Conservation (phyloP, 2,113 vertebrate genomes). For the Halcyon malimbica region DNA sequence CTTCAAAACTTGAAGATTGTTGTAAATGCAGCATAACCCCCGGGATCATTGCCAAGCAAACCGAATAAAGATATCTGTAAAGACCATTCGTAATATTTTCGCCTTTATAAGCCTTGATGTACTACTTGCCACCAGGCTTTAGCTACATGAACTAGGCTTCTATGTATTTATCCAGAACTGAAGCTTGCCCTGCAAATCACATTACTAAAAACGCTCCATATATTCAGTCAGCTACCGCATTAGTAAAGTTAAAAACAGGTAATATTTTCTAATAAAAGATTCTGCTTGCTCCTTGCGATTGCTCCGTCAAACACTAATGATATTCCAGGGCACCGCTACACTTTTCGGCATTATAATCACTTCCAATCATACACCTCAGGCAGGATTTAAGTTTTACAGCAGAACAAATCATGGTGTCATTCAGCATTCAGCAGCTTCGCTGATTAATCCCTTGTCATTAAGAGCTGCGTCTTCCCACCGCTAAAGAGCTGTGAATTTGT, state of each 20-base stretch:
- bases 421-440: not conserved
- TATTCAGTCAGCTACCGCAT: not conserved
- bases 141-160: not conserved
- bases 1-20: not conserved
- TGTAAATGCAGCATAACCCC: not conserved
- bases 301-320: not conserved
- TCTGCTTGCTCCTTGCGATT: not conserved
- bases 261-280: not conserved
- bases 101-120: not conserved
- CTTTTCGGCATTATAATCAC: not conserved
- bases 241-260: not conserved
- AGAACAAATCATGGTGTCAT: not conserved
- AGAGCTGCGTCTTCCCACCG: not conserved
- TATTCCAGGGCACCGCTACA: not conserved
- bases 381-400: not conserved
- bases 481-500: not conserved
- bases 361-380: not conserved
- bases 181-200: not conserved
- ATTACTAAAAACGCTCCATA: not conserved
- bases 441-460: conserved; percentile 21
- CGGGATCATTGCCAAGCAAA: not conserved
- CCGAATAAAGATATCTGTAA: not conserved
- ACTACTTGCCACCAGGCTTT: not conserved
- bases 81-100: not conserved
- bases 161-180: not conserved